phyloP scores from a whole-genome alignment of 2,797 vertebrate genomes.

The Enteromius viviparus region DNA sequence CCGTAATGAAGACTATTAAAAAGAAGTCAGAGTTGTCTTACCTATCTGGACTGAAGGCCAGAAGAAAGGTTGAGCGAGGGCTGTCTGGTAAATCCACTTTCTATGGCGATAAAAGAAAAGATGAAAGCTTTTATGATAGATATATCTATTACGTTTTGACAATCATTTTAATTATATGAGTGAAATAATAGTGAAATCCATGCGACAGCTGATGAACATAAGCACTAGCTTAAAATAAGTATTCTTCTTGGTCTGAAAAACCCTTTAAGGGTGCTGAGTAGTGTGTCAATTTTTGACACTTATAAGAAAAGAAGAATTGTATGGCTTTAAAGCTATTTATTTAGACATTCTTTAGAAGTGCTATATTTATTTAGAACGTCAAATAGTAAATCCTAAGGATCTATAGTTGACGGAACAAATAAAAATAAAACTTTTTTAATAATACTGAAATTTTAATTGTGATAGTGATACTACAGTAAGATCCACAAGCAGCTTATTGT shows the following conservation, averaged over 20 bases:
- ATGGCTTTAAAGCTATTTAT: not conserved
- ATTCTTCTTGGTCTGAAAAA: not conserved
- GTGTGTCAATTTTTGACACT: not conserved
- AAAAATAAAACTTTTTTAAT: not conserved
- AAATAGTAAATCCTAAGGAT: not conserved
- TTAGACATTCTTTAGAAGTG: not conserved
- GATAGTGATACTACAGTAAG: not conserved
- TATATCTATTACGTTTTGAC: not conserved
- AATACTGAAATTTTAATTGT: not conserved
- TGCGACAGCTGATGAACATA: not conserved
- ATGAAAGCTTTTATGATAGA: not conserved
- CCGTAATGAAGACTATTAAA: not conserved
- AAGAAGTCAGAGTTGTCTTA: constrained; percentile 64
- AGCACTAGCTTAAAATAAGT: not conserved
- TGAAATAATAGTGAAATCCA: not conserved
- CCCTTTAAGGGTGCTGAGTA: not conserved
- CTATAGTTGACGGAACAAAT: not conserved
- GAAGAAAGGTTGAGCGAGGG: constrained; percentile 95
- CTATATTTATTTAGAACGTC: not conserved
- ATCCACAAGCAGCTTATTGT: not conserved
- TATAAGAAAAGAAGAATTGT: not conserved
- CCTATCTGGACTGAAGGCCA: constrained; percentile 99
- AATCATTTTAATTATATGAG: not conserved
- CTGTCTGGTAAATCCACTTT: constrained; percentile 98
- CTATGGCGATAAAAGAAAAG: constrained; percentile 72